Base-by-base conservation (phyloP, 2,797 vertebrate species). In the Diglossa cyanea region DNA sequence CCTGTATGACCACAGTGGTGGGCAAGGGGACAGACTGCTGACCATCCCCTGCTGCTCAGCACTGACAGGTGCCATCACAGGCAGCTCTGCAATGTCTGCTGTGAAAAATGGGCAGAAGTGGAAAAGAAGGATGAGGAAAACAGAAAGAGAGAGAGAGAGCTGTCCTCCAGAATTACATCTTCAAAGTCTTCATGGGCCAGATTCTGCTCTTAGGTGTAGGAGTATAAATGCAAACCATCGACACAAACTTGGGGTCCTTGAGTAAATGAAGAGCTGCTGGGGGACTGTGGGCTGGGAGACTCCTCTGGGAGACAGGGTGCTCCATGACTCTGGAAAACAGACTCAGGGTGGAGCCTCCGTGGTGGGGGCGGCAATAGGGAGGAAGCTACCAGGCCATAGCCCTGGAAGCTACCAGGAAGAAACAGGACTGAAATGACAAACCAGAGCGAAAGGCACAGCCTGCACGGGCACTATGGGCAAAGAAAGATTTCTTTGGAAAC, bases 311-410 rank as follows among this genome's bases (percentile, higher is more conserved):
- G 6, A n/a, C 33, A 44, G 28, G 16, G 7, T 54, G 18, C 13
- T 77, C 55, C 30, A 4, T 14, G 39, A 5, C 23, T 51, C 10
- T 42, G 24, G 37, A 28, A 76, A 92, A 77, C 13, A 35, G 39
- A 21, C 23, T 79, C 31, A 35, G 6, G 15, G 13, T 17, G 0
- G 0, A 79, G 9, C 18, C 13, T 53, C n/a, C 1, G 0, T 0
- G 3, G 13, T 6, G 3, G 51, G 7, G 5, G 16, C n/a, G 30
- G 18, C 26, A 18, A 0, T 10, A 48, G 13, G 9, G 10, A 83
- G 39, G 30, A 73, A 35, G 35, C 35, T 35, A 35, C 35, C 35
- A 35, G 35, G 35, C 35, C 7, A 35, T 35, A 35, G 42, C 40
- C 40, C 25, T 40, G 55, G 53, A 67, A 90, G 31, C 28, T 77